Percentiles rank a stretch among this genome's conserved stretches.
Conservation (phyloP, 2,888 invertebrate genomes). For the Ophion ventricosus region DNA sequence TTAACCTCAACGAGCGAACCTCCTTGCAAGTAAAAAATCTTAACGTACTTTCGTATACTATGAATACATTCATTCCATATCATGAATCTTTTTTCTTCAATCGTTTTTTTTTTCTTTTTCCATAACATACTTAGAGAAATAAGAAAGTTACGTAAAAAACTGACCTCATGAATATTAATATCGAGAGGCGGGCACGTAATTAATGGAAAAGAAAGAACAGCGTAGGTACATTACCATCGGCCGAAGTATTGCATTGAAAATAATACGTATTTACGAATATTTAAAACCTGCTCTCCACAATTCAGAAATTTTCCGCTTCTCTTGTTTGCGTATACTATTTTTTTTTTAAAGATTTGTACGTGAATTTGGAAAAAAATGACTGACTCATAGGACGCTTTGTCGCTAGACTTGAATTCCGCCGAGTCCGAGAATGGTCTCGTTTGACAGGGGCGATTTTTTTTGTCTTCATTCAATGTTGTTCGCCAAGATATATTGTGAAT, state of each 20-base stretch:
- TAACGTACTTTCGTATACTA: slow-evolving; percentile 29
- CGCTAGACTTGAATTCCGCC: neutral
- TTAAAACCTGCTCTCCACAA: slow-evolving; percentile 29
- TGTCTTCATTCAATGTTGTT: neutral
- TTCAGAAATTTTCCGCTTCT: neutral
- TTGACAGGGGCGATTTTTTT: neutral
- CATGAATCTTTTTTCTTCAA: slow-evolving; percentile 14
- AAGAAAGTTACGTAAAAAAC: slow-evolving; percentile 83
- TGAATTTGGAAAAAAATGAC: neutral
- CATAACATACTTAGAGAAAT: slow-evolving; percentile 77
- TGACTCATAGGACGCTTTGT: neutral
- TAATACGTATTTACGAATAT: slow-evolving; percentile 24
- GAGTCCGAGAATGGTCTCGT: neutral
- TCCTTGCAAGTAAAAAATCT: slow-evolving; percentile 32
- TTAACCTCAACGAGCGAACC: slow-evolving; percentile 13
- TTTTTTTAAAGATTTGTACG: neutral
- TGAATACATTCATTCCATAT: slow-evolving; percentile 49
- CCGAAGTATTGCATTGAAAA: slow-evolving; percentile 35
- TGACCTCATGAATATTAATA: slow-evolving; percentile 80
- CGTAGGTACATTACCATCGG: slow-evolving; percentile 62
- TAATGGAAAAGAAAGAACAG: slow-evolving; percentile 65
- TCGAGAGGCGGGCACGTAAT: slow-evolving; percentile 70
- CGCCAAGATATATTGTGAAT: neutral
- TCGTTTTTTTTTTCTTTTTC: slow-evolving; percentile 19
- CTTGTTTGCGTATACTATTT: slow-evolving; percentile 7